Evolutionary conservation across 2,888 invertebrate genomes (phyloP), one percentile per base, ranked within the genome.

Genomic region (Polyploca ridens): DNA sequence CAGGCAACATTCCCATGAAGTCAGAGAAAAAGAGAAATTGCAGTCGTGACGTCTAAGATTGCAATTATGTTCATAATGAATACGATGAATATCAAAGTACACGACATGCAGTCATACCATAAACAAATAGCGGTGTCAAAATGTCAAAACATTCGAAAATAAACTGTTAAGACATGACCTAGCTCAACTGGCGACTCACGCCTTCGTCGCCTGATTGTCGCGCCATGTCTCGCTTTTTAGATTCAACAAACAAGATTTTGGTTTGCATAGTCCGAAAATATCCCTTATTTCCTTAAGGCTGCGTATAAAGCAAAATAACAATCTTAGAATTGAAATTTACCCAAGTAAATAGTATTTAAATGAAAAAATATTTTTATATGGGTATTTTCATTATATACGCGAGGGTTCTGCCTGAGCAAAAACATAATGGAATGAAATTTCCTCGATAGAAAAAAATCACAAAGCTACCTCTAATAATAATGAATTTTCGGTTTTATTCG

Each of bases 121-220:
- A 73, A 70, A 68, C 72, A 68, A 62, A 66, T 33, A 62, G 62
- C 46, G n/a, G 41, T 33, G 46, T 72, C 69, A 75, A 67, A 75
- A 68, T 75, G 69, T 75, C 75, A 76, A 81, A 79, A 80, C 67
- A 66, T 64, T 72, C 71, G 66, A 73, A 82, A 84, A 84, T 79
- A 81, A 78, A 81, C 75, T 59, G 73, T 70, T 70, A 66, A 68
- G 74, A 70, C 79, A 72, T 76, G 85, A 84, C 80, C 84, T 83
- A 84, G 79, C 83, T 73, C 83, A 82, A 79, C 54, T 54, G 54
- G 54, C 80, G 79, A 79, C 67, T 81, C 80, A 79, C 71, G 73
- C 70, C 63, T 73, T 74, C 76, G 85, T 78, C 83, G 82, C 82
- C 83, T 70, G 64, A 57, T 63, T 74, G 83, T 79, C 85, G 83